Evolutionary conservation across 2,888 invertebrate genomes (phyloP), one percentile per base, ranked within the genome.

Genomic region (Syritta pipiens): DNA sequence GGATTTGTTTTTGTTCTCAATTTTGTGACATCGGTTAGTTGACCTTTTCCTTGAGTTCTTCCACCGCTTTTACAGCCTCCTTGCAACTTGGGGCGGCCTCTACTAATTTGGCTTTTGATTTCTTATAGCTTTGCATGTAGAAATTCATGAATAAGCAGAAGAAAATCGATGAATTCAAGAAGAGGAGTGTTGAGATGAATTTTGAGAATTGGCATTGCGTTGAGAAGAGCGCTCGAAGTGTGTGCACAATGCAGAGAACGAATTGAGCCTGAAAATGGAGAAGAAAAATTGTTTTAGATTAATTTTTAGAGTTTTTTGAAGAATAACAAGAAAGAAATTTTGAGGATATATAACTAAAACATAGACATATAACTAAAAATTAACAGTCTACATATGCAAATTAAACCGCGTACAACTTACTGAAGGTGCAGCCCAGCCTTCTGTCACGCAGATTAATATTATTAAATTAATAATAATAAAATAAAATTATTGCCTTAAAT

Each of bases 141-240:
- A 97, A 98, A 89, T 97, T 94, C 85, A 93, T 93, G 91, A 97
- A 98, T 68, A 98, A 92, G 10, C 92, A 92, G 89, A 97, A 96
- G 92, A 98, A 98, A 85, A 98, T 95, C 28, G 93, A 90, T 4
- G 96, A 94, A 87, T 96, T 96, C 6, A 96, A 90, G 57, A 94
- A 92, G 82, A 96, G 90, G 14, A 95, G 91, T 1, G 92, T 90
- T 1, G 95, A 95, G 71, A 96, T 93, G 83, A 95, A 89, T 82
- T 87, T 88, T 10, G 89, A 89, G 83, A 89, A 89, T 81, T 87
- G 86, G 75, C 89, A 89, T 81, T 88, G 87, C 37, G 85, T 86
- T 71, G 86, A 86, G 83, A 88, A 84, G 57, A 89, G 85, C 12
- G 89, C 89, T 35, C 89, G 85, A 28, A 84, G 82, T 9, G 87